Evolutionary conservation across 1,140 invertebrate genomes (phyloP).

Genomic region (Drosophila lacertosa): DNA sequence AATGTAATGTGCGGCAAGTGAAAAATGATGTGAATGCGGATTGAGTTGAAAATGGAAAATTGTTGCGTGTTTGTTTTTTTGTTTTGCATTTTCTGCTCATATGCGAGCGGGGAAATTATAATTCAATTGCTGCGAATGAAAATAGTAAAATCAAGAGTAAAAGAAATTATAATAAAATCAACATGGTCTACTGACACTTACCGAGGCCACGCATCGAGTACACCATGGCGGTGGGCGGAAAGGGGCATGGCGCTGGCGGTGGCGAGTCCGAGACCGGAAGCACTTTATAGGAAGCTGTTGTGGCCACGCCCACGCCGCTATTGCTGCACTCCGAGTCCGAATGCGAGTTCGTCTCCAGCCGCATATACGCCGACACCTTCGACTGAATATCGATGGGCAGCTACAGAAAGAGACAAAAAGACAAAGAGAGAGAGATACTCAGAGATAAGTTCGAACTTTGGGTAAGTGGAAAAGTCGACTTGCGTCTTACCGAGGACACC

Average conservation of each 20-base stretch:
- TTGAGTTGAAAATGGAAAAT: conserved; percentile 10
- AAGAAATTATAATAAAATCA: conserved; percentile 53
- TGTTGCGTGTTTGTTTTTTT: too few species aligned
- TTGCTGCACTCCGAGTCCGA: conserved; percentile 83
- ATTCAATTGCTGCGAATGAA: conserved; percentile 11
- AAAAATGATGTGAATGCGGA: conserved; percentile 7
- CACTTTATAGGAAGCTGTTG: conserved; percentile 83
- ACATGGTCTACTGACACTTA: conserved; percentile 85
- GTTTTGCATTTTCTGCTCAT: too few species aligned
- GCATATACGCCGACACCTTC: conserved; percentile 92
- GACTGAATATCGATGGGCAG: conserved; percentile 95
- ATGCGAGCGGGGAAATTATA: not conserved
- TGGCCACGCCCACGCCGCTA: conserved; percentile 79
- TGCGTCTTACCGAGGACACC: conserved; percentile 95
- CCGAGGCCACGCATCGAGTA: conserved; percentile 88
- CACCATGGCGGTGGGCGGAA: conserved; percentile 95
- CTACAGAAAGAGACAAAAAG: conserved; percentile 85
- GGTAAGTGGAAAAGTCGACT: not conserved
- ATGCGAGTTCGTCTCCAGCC: conserved; percentile 88
- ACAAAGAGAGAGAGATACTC: not conserved
- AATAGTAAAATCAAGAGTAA: conserved; percentile 22
- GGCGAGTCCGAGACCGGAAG: conserved; percentile 83
- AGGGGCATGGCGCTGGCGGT: conserved; percentile 85
- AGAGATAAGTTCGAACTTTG: not conserved
- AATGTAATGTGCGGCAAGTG: not conserved